Evolutionary conservation across 2,888 invertebrate genomes (phyloP).

Genomic region (Hydropsyche betteni): DNA sequence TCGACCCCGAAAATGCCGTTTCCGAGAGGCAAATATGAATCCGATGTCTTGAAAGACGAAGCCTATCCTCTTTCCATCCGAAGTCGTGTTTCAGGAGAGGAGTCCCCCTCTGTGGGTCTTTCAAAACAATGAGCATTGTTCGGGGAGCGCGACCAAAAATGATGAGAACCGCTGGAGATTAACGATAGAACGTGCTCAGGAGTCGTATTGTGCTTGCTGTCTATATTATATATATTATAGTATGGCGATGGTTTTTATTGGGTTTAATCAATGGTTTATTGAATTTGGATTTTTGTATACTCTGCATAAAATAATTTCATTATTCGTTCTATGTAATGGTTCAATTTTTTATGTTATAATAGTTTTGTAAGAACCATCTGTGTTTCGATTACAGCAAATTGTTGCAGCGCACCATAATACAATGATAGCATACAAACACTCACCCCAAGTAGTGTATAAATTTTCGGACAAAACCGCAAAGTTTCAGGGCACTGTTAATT

Average conservation of each 20-base stretch:
- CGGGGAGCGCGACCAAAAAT: slow-evolving; percentile 13
- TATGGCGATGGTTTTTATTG: too few relatives aligned
- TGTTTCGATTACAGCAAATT: too few relatives aligned
- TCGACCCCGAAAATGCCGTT: slow-evolving; percentile 16
- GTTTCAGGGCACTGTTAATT: slow-evolving; percentile 37
- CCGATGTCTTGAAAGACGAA: slow-evolving; percentile 28
- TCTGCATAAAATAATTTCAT: too few relatives aligned
- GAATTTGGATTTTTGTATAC: too few relatives aligned
- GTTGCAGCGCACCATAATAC: too few relatives aligned
- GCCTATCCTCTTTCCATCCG: not conserved
- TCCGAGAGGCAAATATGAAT: slow-evolving; percentile 28
- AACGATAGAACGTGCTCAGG: not conserved
- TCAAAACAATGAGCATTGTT: slow-evolving; percentile 27
- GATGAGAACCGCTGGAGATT: not conserved
- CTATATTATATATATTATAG: too few relatives aligned
- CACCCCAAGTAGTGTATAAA: slow-evolving; percentile 23
- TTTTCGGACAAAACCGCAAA: slow-evolving; percentile 29
- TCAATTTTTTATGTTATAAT: too few relatives aligned
- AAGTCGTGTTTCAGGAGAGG: not conserved
- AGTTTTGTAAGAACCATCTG: too few relatives aligned
- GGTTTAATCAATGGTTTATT: too few relatives aligned
- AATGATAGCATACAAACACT: not conserved
- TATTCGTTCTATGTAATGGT: too few relatives aligned
- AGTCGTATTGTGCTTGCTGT: not conserved
- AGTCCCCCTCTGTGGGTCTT: not conserved